Base-by-base conservation (phyloP, 2,888 invertebrate genomes). In the Yponomeuta malinellus region DNA sequence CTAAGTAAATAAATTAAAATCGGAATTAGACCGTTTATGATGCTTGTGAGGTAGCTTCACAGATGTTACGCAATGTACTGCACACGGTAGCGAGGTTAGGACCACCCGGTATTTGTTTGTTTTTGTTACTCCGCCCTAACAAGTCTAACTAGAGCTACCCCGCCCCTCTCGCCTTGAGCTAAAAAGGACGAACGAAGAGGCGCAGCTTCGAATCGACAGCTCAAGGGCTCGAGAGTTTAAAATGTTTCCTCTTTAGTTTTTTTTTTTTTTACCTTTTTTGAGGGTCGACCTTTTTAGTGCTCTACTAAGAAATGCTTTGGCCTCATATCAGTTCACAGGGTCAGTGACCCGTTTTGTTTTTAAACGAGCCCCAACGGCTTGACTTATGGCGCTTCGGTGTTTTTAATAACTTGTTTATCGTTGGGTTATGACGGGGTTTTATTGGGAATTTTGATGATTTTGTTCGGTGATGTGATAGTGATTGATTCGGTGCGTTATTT, bases 21-120 rank as follows among this genome's bases (percentile, higher is more conserved):
- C 43, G 1, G 43, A 8, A 43, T 5, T 43, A 43, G 8, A 8
- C 8, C 43, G 43, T 43, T 43, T 8, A 43, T 43, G 43, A 37
- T 37, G 37, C 8, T 5, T 43, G 43, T 43, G 8, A 43, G 43
- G 43, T 43, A 43, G 43, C 43, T 43, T 8, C 43, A 43, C 43
- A 43, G 65, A 12, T 5, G 12, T 33, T 29, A 31, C 29, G 23
- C 64, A 29, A 29, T 29, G 12, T 23, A 65, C 29, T 31, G 6
- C 31, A 29, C 33, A 37, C n/a, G 23, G 68, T 78, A 75, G 76
- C 74, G 76, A 75, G 73, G 73, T 73, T 74, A 72, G 76, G 85
- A 83, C 87, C 86, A 85, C 84, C 85, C 84, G 75, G 81, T 73
- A 79, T 77, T 83, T 81, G 85, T 84, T 85, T 84, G 83, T 84